Evolutionary conservation across 2,888 invertebrate species (phyloP), one percentile per base, ranked within the genome.

Genomic region (Aspidapion aeneum): DNA sequence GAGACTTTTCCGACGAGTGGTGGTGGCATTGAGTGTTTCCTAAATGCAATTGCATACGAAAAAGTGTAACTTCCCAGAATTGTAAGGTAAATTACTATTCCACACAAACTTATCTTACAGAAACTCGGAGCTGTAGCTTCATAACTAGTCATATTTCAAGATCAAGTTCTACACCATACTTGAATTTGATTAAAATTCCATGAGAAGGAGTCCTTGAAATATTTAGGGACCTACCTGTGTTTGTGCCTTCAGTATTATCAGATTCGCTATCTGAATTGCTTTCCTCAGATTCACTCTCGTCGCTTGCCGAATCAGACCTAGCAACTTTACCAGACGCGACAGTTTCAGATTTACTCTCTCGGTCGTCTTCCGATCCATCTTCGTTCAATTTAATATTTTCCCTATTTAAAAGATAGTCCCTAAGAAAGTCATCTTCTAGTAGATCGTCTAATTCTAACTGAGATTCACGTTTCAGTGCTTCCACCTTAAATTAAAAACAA

Each of bases 401-500:
- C 58, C 87, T 81, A 76, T 87, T 86, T 74, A 89, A 86, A 63
- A 93, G 81, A 81, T 94, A 94, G 75, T 93, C 90, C 70, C 89
- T 87, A 58, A 95, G 94, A 73, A 93, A 80, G 71, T 88, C 87
- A 71, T 88, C 87, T 72, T 88, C 88, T 54, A 97, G 81, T 73
- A 97, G 86, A 77, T 95, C 94, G 78, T 93, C 93, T 68, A 97
- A 85, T 65, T 93, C 93, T 82, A 93, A 87, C 80, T 91, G 89
- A 72, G 94, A 93, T 82, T 98, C 97, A 77, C 90, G 89, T 74
- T 91, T 90, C 74, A 98, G 83, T 64, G 91, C 89, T 72, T 90
- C 92, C 19, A 97, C 67, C n/a, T n/a, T n/a, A n/a, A n/a, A n/a
- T n/a, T n/a, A n/a, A n/a, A n/a, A n/a, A n/a, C n/a, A n/a, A n/a